Conservation (phyloP, 1,140 invertebrate genomes). For the Eulimnadia texana region DNA sequence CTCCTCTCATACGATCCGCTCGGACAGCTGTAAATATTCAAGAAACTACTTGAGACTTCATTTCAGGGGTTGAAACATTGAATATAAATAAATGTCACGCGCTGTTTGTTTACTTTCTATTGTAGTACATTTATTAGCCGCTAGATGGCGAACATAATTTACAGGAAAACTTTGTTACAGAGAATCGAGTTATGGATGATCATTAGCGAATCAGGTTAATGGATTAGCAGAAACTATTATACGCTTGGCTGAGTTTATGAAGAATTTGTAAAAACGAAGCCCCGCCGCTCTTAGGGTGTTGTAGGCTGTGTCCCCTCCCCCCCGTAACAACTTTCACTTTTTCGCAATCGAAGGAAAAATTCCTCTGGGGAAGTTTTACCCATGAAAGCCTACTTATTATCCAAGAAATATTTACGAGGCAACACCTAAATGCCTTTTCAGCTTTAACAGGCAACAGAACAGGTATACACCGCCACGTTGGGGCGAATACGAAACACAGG, state of each 20-base stretch:
- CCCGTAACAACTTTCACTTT: not conserved
- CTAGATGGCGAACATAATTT: not conserved
- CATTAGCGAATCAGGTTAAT: not conserved
- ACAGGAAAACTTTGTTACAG: not conserved
- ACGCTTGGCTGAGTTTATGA: too few species aligned
- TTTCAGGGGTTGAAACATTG: too few species aligned
- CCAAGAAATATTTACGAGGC: too few species aligned
- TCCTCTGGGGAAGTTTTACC: not conserved
- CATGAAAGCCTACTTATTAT: not conserved
- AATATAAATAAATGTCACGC: too few species aligned
- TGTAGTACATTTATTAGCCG: not conserved
- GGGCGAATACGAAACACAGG: not conserved
- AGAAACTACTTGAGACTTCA: too few species aligned
- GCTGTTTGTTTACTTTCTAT: too few species aligned
- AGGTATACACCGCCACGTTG: too few species aligned
- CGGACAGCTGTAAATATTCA: slow-evolving; percentile 89
- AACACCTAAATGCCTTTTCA: too few species aligned
- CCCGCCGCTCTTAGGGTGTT: not conserved
- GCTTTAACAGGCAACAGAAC: too few species aligned
- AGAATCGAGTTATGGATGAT: too few species aligned
- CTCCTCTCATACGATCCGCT: slow-evolving; percentile 94
- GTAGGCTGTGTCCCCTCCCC: not conserved
- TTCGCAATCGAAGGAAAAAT: not conserved
- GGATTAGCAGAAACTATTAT: not conserved
- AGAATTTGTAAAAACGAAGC: not conserved